Percentiles rank a stretch among this genome's conserved stretches.
phyloP scores from a whole-genome alignment of 64 coral and sea anemone species.

The Catalaphyllia jardinei region DNA sequence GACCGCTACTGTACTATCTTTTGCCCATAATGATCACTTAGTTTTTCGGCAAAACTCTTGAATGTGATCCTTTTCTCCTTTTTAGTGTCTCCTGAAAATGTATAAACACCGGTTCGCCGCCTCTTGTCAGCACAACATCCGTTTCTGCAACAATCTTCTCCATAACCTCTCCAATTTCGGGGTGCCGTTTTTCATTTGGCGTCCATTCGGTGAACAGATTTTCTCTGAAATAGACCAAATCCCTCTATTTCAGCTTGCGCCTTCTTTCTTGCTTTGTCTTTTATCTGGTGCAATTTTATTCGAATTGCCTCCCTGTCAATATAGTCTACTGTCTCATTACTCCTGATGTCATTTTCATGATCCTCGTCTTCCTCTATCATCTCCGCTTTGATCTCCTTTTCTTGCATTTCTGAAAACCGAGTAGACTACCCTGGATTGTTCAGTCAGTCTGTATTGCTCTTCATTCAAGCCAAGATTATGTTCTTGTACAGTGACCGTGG shows the following conservation, averaged over 20 bases:
- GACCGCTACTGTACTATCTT: slow-evolving; percentile 34
- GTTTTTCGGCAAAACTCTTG: no score
- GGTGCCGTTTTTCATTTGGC: not conserved
- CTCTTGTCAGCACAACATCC: slow-evolving; percentile 37
- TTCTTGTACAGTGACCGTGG: no score
- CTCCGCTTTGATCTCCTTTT: no score
- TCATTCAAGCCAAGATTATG: no score
- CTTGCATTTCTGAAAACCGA: no score
- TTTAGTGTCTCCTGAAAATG: slow-evolving; percentile 39
- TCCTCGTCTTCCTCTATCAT: no score
- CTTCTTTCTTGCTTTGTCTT: not conserved
- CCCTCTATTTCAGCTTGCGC: not conserved
- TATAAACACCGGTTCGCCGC: slow-evolving; percentile 53
- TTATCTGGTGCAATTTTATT: not conserved
- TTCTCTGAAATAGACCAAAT: not conserved
- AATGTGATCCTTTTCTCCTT: slow-evolving; percentile 31
- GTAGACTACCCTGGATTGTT: no score
- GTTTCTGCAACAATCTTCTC: slow-evolving; percentile 47
- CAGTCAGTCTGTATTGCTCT: no score
- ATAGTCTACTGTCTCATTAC: no score
- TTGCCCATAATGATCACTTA: slow-evolving; percentile 12
- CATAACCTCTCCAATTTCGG: slow-evolving; percentile 53
- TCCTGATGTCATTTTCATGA: no score
- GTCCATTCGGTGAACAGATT: not conserved
- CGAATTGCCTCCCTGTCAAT: not conserved